These are phyloP conservation scores for Stegodyphus dumicola DNA, from an alignment of 1,140 invertebrate genomes.

Conservation along the genomic window DNA sequence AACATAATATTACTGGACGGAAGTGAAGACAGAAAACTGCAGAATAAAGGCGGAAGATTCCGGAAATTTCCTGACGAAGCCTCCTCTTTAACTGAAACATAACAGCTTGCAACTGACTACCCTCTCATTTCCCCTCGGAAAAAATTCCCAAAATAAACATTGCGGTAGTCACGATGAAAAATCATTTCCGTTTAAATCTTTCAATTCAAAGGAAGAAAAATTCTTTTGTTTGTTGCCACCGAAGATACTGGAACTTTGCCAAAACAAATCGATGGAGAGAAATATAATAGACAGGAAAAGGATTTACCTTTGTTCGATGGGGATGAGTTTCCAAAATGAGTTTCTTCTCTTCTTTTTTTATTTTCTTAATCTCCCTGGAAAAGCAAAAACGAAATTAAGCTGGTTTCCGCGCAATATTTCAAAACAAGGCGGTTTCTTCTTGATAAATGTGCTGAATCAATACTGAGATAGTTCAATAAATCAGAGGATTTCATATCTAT, in stretches of 20 bases:
- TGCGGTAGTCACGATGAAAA: constrained; percentile 9
- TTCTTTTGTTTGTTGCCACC: not conserved
- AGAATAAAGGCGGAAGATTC: constrained; percentile 13
- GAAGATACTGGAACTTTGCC: constrained; percentile 16
- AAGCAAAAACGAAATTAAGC: not conserved
- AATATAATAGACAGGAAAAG: constrained; percentile 1
- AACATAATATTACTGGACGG: too few species aligned
- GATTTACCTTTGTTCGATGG: not conserved
- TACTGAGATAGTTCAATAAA: not conserved
- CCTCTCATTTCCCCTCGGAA: not conserved
- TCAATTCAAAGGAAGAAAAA: constrained; percentile 1
- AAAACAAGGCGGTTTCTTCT: not conserved
- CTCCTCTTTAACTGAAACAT: constrained; percentile 10
- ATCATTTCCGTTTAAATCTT: constrained; percentile 13
- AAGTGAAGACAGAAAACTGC: too few species aligned
- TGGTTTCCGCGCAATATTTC: not conserved
- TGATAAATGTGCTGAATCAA: not conserved
- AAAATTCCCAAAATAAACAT: constrained; percentile 15
- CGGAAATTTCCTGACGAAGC: constrained; percentile 13
- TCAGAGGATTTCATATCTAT: not conserved
- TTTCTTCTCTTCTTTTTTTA: too few species aligned
- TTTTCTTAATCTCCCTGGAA: not conserved
- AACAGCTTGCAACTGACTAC: not conserved
- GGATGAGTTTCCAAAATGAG: not conserved
- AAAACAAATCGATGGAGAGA: constrained; percentile 7